Base-by-base conservation (phyloP, 2,888 invertebrate genomes). In the Stenoptilia bipunctidactyla region DNA sequence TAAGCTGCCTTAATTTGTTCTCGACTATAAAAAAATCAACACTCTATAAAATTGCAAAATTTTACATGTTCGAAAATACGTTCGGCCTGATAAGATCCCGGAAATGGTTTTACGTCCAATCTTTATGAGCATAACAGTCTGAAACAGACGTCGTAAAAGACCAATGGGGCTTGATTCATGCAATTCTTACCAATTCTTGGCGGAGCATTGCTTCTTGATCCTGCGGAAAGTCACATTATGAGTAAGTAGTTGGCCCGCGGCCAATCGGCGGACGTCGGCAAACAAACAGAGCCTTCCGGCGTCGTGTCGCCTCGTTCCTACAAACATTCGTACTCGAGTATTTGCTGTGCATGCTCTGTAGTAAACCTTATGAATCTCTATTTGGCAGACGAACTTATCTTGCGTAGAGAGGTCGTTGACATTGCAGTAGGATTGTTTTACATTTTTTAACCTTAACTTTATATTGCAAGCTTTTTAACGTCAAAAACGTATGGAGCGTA, bases 191-290 rank as follows among this genome's bases (percentile, higher is more conserved):
- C 30, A 12, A n/a, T 30, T 30, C n/a, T 30, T 30, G 30, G 30
- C 30, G 30, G 37, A 25, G 13, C 42, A 34, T 27, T 30, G 33
- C 33, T 37, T 30, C 15, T 30, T 33, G 13, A 36, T 27, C 5
- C 14, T 39, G 30, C 30, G 12, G 30, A 30, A 45, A 50, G 53
- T 42, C 44, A 40, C 46, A 49, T 54, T 50, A 53, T 56, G 55
- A 54, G 44, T 52, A 50, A 52, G 52, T 52, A 55, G 56, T 54
- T 72, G 72, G 70, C 57, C 39, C 45, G 27, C 40, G 44, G 64
- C 72, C 72, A 72, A 52, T 38, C 35, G 40, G 40, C 38, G 42
- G 46, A 48, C 48, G 46, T 52, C 50, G 47, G 51, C 47, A 48
- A 58, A 55, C 48, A 51, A 33, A 56, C 55, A 51, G 46, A 53